phyloP scores from a whole-genome alignment of 2,113 vertebrate genomes.

The Phocoena sinus region DNA sequence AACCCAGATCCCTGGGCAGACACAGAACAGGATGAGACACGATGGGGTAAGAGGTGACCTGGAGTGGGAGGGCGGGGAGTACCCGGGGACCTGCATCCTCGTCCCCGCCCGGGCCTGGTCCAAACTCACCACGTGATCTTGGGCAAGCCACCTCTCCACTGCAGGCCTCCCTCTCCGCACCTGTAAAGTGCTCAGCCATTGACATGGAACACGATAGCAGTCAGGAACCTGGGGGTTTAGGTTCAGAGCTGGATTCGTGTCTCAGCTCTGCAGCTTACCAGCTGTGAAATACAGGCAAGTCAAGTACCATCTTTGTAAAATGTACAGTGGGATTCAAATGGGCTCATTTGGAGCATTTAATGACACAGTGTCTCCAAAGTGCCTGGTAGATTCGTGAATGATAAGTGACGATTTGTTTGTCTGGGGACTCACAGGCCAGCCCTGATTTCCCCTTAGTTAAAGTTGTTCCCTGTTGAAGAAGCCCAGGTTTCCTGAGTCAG shows the following conservation, averaged over 20 bases:
- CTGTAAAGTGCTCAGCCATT: background rate
- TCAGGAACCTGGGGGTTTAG: background rate
- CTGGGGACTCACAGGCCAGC: background rate
- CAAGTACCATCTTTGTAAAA: background rate
- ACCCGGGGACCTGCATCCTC: background rate
- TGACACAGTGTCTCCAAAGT: background rate
- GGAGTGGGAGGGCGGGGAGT: too few species aligned
- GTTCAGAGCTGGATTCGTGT: background rate
- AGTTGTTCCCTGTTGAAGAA: background rate
- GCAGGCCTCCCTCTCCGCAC: background rate
- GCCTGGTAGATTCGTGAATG: background rate
- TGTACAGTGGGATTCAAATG: background rate
- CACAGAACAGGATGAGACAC: background rate
- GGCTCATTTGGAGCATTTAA: background rate
- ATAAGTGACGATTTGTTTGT: background rate
- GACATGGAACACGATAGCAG: accelerated
- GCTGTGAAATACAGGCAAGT: accelerated
- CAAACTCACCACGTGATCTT: background rate
- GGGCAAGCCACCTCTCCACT: accelerated
- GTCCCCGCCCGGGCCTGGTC: too few species aligned
- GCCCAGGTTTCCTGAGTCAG: background rate
- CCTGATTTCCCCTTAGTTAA: background rate
- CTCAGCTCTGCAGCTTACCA: background rate
- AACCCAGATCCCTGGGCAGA: background rate
- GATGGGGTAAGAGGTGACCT: background rate